These are phyloP conservation scores for Dunckerocampus dactyliophorus DNA, from an alignment of 2,113 vertebrate species.

Conservation along the genomic window DNA sequence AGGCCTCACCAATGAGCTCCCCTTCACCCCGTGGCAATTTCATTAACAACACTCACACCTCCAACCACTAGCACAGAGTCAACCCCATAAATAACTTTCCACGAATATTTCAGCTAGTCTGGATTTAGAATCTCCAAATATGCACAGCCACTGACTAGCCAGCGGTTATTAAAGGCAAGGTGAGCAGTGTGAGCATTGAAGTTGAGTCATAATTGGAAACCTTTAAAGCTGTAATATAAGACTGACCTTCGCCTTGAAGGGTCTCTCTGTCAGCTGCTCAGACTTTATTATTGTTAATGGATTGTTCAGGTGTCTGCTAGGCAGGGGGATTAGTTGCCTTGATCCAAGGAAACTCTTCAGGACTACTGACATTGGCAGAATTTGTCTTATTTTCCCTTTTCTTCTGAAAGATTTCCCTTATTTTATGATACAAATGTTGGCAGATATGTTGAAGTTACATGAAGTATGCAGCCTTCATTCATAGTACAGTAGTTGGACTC, in stretches of 20 bases:
- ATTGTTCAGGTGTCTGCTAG: constrained; percentile 55
- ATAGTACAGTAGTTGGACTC: too few species aligned
- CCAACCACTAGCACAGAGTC: constrained; percentile 28
- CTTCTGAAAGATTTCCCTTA: too few species aligned
- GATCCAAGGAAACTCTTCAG: constrained; percentile 40
- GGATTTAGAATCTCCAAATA: constrained; percentile 53
- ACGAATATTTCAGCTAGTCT: constrained; percentile 43
- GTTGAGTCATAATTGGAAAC: constrained; percentile 67
- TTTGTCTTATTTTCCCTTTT: too few species aligned
- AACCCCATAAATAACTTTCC: constrained; percentile 43
- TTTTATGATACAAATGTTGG: too few species aligned
- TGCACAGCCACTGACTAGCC: constrained; percentile 50
- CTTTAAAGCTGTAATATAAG: constrained; percentile 65
- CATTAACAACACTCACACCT: constrained; percentile 50
- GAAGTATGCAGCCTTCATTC: too few species aligned
- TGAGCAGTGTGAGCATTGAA: constrained; percentile 60
- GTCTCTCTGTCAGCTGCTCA: constrained; percentile 47
- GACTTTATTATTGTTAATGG: constrained; percentile 67
- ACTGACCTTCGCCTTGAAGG: constrained; percentile 70
- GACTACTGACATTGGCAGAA: background rate
- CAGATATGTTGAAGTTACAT: too few species aligned
- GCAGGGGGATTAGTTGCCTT: constrained; percentile 47
- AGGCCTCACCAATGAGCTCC: constrained; percentile 35
- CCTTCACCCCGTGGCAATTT: constrained; percentile 43
- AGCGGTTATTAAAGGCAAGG: constrained; percentile 62